Conservation (phyloP, 2,797 vertebrate species). For the Danio albolineatus region DNA sequence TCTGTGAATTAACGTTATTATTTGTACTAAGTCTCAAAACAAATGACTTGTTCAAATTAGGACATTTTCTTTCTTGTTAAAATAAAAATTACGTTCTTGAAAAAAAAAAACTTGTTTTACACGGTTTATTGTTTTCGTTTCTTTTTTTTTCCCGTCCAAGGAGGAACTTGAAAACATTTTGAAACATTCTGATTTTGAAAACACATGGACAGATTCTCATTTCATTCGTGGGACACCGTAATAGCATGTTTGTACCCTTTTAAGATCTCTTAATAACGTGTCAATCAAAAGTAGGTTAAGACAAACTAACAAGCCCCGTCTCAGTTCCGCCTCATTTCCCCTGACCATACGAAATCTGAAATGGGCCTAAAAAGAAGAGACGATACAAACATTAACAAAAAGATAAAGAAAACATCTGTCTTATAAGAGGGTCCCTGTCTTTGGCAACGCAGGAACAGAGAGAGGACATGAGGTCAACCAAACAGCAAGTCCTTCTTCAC, state of each 20-base stretch:
- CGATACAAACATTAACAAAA: constrained; percentile 65
- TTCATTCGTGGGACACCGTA: constrained; percentile 43
- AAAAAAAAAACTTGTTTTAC: constrained; percentile 54
- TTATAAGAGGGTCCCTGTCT: constrained; percentile 56
- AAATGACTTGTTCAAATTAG: constrained; percentile 52
- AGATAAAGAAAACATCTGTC: constrained; percentile 57
- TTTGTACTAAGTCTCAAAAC: constrained; percentile 24
- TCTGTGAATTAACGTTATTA: not conserved
- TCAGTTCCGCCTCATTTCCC: constrained; percentile 34
- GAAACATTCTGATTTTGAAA: constrained; percentile 64
- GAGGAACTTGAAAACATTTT: constrained; percentile 64
- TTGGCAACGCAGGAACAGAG: constrained; percentile 57
- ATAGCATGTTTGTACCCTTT: constrained; percentile 55
- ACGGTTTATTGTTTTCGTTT: constrained; percentile 27
- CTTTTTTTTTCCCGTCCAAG: constrained; percentile 47
- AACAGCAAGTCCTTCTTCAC: constrained; percentile 32
- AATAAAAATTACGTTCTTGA: constrained; percentile 66
- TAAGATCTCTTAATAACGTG: constrained; percentile 60
- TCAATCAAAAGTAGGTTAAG: constrained; percentile 51
- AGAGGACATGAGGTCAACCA: constrained; percentile 50
- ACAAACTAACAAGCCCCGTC: constrained; percentile 29
- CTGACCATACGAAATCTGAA: constrained; percentile 57
- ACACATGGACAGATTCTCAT: constrained; percentile 61
- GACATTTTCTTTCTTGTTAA: constrained; percentile 64
- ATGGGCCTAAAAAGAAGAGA: constrained; percentile 62